A percentile compares a stretch with the other conserved stretches of the same genome.
Conservation (phyloP, 1,140 invertebrate genomes). For the Homalodisca vitripennis region DNA sequence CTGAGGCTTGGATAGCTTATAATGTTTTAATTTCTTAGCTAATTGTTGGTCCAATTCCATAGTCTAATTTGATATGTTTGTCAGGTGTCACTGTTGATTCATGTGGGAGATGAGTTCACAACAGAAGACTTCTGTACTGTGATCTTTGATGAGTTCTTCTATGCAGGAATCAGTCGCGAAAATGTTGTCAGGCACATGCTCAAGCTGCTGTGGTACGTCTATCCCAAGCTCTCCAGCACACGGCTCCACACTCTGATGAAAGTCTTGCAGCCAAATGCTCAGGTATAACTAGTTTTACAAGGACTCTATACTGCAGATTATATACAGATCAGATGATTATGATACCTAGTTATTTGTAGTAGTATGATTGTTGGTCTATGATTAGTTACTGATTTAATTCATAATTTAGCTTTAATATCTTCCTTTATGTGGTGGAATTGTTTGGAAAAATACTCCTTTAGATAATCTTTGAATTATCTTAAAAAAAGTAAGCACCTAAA, state of each 20-base stretch:
- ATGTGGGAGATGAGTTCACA: conserved; percentile 88
- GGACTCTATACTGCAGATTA: too few species aligned
- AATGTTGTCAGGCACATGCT: conserved; percentile 93
- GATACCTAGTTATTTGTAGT: too few species aligned
- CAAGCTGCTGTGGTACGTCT: conserved; percentile 89
- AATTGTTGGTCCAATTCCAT: background rate
- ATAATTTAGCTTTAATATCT: too few species aligned
- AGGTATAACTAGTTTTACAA: too few species aligned
- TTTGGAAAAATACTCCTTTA: too few species aligned
- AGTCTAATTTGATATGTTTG: background rate
- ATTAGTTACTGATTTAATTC: too few species aligned
- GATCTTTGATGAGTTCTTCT: conserved; percentile 95
- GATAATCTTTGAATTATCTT: too few species aligned
- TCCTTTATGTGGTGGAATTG: too few species aligned
- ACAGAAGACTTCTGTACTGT: conserved; percentile 94
- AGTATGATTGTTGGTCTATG: too few species aligned
- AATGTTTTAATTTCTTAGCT: background rate
- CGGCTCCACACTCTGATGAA: conserved; percentile 82
- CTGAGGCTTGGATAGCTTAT: too few species aligned
- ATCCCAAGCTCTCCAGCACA: conserved; percentile 78
- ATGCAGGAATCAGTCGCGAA: conserved; percentile 81
- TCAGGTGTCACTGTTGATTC: conserved; percentile 80
- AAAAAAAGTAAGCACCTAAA: too few species aligned
- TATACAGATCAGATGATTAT: too few species aligned
- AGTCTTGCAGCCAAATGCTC: conserved; percentile 76